A percentile compares a stretch with the other conserved stretches of the same genome.
Conservation (phyloP, 2,888 invertebrate genomes). For the Torymus texanus region DNA sequence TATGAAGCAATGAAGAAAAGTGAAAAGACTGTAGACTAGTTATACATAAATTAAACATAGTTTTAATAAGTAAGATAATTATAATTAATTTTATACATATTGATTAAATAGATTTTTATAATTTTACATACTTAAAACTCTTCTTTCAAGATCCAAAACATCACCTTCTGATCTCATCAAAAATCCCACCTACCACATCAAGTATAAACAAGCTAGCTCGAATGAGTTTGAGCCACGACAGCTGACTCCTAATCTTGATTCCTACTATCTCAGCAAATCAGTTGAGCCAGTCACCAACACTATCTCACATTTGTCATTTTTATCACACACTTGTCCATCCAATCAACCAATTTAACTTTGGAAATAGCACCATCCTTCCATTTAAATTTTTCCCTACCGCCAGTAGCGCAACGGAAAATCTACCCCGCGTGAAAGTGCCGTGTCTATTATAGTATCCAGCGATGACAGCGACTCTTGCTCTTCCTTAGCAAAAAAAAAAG, state of each 20-base stretch:
- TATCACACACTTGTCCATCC: neutral
- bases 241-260: conserved; percentile 13
- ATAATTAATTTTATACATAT: conserved; percentile 23
- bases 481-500: conserved; percentile 26
- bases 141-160: neutral
- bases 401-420: no score
- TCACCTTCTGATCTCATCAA: no score
- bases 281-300: neutral
- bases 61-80: conserved; percentile 26
- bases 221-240: no score
- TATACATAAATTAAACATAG: conserved; percentile 11
- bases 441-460: no score
- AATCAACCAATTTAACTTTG: no score
- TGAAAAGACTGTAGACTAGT: conserved; percentile 22
- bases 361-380: no score
- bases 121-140: conserved; percentile 7
- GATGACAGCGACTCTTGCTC: neutral
- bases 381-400: no score
- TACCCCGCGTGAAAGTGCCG: no score
- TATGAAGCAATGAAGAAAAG: conserved; percentile 46
- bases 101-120: conserved; percentile 33
- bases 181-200: no score
- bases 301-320: neutral
- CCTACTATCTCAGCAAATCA: conserved; percentile 7
- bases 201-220: no score